Conservation (phyloP, 1,140 invertebrate genomes). For the Steinernema khuongi region DNA sequence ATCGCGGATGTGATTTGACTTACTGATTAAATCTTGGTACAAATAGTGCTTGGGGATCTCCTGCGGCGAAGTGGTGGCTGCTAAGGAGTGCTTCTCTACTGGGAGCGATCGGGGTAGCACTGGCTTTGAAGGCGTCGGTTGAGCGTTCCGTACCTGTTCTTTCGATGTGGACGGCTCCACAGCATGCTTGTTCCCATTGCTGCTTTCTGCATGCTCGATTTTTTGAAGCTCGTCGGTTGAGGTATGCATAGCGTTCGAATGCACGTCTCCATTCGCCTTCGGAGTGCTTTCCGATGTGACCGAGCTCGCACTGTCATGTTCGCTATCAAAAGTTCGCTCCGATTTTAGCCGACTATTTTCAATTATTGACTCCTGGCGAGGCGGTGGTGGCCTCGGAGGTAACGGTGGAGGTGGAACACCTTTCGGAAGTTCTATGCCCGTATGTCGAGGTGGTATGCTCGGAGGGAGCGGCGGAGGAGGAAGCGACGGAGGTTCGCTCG, state of each 20-base stretch:
- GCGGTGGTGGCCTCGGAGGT: constrained; percentile 19
- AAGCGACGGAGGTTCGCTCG: constrained; percentile 25
- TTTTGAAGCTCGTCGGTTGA: neutral
- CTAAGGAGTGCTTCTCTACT: neutral
- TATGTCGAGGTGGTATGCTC: neutral
- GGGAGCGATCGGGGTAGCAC: neutral
- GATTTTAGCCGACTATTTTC: neutral
- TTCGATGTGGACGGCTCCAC: neutral
- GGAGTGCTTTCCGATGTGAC: neutral
- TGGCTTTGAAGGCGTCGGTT: neutral
- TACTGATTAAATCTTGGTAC: constrained; percentile 48
- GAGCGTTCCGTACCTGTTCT: neutral
- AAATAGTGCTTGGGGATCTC: constrained; percentile 40
- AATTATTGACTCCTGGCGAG: constrained; percentile 16
- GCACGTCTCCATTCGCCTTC: neutral
- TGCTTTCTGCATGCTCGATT: neutral
- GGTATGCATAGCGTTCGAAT: neutral
- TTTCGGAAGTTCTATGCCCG: neutral
- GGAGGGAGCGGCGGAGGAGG: constrained; percentile 42
- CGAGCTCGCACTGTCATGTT: neutral
- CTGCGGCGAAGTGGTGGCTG: constrained; percentile 23
- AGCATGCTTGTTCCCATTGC: neutral
- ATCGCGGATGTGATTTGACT: neutral
- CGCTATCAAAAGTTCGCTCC: neutral
- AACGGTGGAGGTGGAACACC: constrained; percentile 15